A percentile compares a stretch with the other conserved stretches of the same genome.
These are phyloP conservation scores for Danaus chrysippus DNA, from an alignment of 2,888 invertebrate genomes.

Conservation along the genomic window DNA sequence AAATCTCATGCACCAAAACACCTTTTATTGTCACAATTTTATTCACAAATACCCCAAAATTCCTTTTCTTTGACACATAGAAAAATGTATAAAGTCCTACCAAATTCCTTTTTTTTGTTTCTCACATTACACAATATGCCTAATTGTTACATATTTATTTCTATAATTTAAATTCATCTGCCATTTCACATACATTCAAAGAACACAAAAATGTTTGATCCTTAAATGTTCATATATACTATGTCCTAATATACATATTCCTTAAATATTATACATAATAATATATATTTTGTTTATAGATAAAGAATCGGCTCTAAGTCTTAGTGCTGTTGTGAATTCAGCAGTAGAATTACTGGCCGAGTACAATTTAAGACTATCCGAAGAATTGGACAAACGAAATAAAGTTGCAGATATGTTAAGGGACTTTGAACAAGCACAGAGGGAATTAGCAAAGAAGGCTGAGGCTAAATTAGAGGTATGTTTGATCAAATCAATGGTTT, in stretches of 20 bases:
- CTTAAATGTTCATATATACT: too few relatives aligned
- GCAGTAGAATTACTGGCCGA: conserved; percentile 92
- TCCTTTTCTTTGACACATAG: too few relatives aligned
- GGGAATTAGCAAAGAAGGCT: conserved; percentile 90
- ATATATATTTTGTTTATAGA: conserved; percentile 68
- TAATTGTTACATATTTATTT: too few relatives aligned
- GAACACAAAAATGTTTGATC: too few relatives aligned
- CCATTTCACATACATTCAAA: too few relatives aligned
- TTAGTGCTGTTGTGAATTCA: conserved; percentile 91
- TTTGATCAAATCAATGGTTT: too few relatives aligned
- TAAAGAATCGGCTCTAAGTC: conserved; percentile 87
- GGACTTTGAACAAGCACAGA: conserved; percentile 92
- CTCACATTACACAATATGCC: too few relatives aligned
- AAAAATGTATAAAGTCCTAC: too few relatives aligned
- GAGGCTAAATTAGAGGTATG: conserved; percentile 91
- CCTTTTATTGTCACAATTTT: too few relatives aligned
- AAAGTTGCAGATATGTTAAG: conserved; percentile 91
- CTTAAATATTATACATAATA: conserved; percentile 27
- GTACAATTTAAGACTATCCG: conserved; percentile 91
- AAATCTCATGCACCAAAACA: background rate
- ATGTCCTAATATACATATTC: background rate
- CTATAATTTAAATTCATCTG: too few relatives aligned
- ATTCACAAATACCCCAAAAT: too few relatives aligned
- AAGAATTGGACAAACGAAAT: conserved; percentile 94
- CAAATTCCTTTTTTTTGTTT: too few relatives aligned